Evolutionary conservation across 2,113 vertebrate species (phyloP).

Genomic region (Malurus elegans): DNA sequence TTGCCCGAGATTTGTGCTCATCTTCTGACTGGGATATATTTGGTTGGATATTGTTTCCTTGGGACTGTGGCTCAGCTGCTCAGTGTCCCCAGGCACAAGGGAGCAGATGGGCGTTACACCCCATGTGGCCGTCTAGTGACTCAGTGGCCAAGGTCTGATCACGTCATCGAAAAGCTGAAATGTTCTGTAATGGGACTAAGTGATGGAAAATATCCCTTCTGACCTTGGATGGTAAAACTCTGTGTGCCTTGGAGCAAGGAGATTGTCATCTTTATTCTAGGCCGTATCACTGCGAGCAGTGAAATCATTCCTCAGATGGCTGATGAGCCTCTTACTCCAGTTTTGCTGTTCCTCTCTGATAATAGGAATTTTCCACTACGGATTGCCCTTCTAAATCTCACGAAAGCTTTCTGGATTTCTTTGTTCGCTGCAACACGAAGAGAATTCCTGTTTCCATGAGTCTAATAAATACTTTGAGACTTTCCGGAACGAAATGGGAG

Average conservation of each 20-base stretch:
- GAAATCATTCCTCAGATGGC: not conserved
- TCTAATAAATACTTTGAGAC: not conserved
- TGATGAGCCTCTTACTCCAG: not conserved
- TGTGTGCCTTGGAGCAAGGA: not conserved
- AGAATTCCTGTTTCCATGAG: not conserved
- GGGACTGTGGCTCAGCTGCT: not conserved
- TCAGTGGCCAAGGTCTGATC: not conserved
- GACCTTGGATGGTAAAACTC: not conserved
- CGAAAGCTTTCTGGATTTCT: not conserved
- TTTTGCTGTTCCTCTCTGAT: not conserved
- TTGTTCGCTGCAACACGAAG: not conserved
- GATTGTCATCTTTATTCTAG: not conserved
- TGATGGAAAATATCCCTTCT: not conserved
- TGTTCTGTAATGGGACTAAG: not conserved
- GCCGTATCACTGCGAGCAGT: not conserved
- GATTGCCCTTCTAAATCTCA: not conserved
- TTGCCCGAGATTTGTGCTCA: not conserved
- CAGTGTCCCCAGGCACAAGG: not conserved
- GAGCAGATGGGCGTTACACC: not conserved
- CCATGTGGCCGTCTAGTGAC: not conserved
- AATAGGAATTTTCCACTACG: not conserved
- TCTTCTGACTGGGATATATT: not conserved
- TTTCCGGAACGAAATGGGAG: not conserved
- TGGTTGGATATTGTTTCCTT: not conserved
- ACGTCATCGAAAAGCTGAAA: not conserved